Percentiles rank a stretch among this genome's conserved stretches.
These are phyloP conservation scores for Salticus scenicus DNA, from an alignment of 2,888 invertebrate species.

Conservation along the genomic window DNA sequence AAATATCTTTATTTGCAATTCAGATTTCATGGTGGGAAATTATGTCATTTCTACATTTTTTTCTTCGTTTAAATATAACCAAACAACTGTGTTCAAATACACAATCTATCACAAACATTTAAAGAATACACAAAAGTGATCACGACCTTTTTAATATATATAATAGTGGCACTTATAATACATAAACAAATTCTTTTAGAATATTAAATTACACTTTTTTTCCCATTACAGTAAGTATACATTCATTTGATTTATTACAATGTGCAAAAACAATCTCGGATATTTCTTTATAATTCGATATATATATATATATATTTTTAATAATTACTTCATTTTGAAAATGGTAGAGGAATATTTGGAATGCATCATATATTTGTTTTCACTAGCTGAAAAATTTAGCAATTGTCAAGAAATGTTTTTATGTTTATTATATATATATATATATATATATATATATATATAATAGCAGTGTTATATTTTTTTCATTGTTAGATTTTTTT, in stretches of 20 bases:
- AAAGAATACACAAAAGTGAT: conserved; percentile 41
- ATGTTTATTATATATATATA: too few species aligned
- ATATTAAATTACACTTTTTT: background rate
- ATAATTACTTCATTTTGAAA: too few species aligned
- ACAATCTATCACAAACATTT: conserved; percentile 60
- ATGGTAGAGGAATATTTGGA: too few species aligned
- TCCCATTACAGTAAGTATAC: background rate
- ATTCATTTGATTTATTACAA: too few species aligned
- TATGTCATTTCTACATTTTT: conserved; percentile 48
- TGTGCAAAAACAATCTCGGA: background rate
- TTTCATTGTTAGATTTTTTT: too few species aligned
- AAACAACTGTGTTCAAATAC: conserved; percentile 43
- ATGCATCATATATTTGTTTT: too few species aligned
- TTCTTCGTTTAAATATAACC: conserved; percentile 16
- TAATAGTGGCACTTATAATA: conserved; percentile 10
- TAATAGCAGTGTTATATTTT: too few species aligned
- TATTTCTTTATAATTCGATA: background rate
- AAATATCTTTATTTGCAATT: conserved; percentile 66
- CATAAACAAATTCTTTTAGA: background rate
- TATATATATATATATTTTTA: too few species aligned
- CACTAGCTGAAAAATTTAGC: too few species aligned
- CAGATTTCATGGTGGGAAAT: conserved; percentile 45
- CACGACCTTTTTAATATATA: conserved; percentile 8
- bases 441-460: too few species aligned
- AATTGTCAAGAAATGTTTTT: too few species aligned